Evolutionary conservation across 2,888 invertebrate species (phyloP).

Genomic region (Nymphalis c-album): DNA sequence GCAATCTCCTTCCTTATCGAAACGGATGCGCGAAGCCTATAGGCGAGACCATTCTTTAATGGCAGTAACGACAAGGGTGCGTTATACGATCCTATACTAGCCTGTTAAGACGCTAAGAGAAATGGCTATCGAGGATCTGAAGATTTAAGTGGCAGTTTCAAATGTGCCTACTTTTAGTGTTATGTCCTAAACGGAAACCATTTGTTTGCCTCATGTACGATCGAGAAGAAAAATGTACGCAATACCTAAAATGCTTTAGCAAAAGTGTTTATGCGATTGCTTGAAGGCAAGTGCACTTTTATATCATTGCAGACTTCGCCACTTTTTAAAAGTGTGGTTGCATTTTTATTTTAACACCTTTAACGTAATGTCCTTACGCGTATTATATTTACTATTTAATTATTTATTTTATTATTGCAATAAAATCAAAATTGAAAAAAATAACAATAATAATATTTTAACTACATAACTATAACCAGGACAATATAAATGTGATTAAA

Average conservation of each 20-base stretch:
- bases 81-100: conserved; percentile 49
- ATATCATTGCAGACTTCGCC: conserved; percentile 43
- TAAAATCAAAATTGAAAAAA: not conserved
- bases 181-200: conserved; percentile 79
- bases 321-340: conserved; percentile 32
- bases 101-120: conserved; percentile 72
- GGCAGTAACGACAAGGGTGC: conserved; percentile 64
- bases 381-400: not conserved
- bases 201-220: conserved; percentile 75
- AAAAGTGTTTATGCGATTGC: conserved; percentile 58
- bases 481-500: too few relatives aligned
- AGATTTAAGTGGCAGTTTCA: conserved; percentile 80
- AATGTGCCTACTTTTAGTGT: conserved; percentile 80
- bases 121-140: conserved; percentile 77
- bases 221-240: conserved; percentile 66
- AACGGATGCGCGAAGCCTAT: conserved; percentile 41
- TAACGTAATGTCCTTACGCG: conserved; percentile 3
- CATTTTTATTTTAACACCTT: conserved; percentile 28
- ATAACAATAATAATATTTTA: too few relatives aligned
- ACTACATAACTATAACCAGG: too few relatives aligned
- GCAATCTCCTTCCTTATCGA: conserved; percentile 32
- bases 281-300: conserved; percentile 49
- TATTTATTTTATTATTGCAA: not conserved
- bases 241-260: conserved; percentile 55
- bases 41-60: conserved; percentile 59